Percentiles rank a stretch among this genome's conserved stretches.
Conservation (phyloP, 2,113 vertebrate species). For the Irena cyanogastra region DNA sequence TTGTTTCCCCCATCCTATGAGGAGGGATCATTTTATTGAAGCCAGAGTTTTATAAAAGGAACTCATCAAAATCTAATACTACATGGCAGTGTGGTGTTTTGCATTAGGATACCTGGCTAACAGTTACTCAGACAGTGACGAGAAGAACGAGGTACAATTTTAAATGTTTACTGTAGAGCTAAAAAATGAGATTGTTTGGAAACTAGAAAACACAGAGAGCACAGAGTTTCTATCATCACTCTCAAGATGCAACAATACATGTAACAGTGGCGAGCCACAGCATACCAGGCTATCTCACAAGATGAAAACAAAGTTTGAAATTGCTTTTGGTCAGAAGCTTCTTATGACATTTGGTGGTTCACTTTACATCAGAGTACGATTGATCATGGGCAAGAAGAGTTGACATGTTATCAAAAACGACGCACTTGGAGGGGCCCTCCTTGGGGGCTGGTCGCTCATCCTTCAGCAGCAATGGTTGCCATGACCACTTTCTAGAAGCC, state of each 20-base stretch:
- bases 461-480: not conserved
- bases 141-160: not conserved
- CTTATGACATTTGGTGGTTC: not conserved
- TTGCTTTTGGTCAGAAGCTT: not conserved
- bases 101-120: not conserved
- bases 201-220: not conserved
- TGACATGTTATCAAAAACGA: accelerated
- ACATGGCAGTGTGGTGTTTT: not conserved
- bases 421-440: accelerated
- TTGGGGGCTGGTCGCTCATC: accelerated
- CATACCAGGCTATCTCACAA: not conserved
- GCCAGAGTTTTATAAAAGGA: no score
- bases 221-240: not conserved
- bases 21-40: no score
- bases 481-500: not conserved
- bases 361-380: not conserved
- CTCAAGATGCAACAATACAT: not conserved
- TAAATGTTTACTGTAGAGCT: not conserved
- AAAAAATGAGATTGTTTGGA: not conserved
- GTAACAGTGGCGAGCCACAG: not conserved
- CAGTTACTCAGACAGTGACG: not conserved
- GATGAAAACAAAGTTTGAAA: not conserved
- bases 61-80: not conserved
- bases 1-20: no score
- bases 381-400: no score